Base-by-base conservation (phyloP, 2,888 invertebrate species). In the Lepidonotus clava region DNA sequence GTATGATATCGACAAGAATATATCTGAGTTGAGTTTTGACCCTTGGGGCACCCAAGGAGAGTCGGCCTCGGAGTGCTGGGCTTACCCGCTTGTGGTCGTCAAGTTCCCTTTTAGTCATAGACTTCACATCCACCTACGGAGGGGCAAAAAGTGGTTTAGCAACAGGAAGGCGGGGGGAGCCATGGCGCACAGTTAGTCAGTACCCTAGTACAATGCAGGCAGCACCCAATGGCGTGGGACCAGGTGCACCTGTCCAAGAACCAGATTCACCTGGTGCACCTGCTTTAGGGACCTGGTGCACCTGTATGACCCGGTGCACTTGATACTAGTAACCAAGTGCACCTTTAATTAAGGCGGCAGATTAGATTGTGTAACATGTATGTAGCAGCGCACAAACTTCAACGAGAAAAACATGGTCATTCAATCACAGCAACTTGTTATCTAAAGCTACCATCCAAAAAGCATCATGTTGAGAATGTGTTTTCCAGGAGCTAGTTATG, bases 81-180 rank as follows among this genome's bases (percentile, higher is more conserved):
- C 94, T 94, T 94, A 94, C 94, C 94, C 94, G 89, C 86, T 92
- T 92, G 88, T 93, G 93, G 88, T 94, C 94, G 88, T 94, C 94
- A 66, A 94, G 89, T 89, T 94, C 94, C 91, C 93, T 94, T 90
- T 93, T 93, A 89, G 90, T 91, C 89, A 94, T 89, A 66, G 91
- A 90, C 91, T 93, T 93, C 61, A 92, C 89, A 89, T 94, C 94
- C 90, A 93, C 93, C 94, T 94, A 53, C n/a, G 71, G 41, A 66
- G 32, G 71, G 66, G 84, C 40, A 61, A 83, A 83, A 83, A 71
- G 71, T 71, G 71, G 11, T 34, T 71, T 38, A 71, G 71, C 71
- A 71, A 66, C 8, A 38, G n/a, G 71, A 14, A 38, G 71, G 71
- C 34, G 36, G 71, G 34, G 38, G 14, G 8, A 71, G 66, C 38